Evolutionary conservation across 2,797 vertebrate species (phyloP), one percentile per base, ranked within the genome.

Genomic region (Esox lucius): DNA sequence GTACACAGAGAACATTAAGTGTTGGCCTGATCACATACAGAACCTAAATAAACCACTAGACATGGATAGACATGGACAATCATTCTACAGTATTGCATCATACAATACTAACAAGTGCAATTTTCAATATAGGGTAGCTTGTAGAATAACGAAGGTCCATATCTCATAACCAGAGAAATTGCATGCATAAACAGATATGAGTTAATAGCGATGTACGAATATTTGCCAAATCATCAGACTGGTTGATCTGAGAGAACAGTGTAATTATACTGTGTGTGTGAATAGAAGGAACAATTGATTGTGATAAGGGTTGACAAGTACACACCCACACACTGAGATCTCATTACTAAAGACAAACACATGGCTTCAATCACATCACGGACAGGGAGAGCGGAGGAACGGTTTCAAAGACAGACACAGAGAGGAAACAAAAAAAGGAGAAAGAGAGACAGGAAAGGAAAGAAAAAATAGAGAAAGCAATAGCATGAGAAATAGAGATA

Each of bases 391-490:
- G 22, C 12, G 22, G 56, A 61, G 22, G 22, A 26, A 24, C 8
- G 19, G 12, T 61, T 61, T 61, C 56, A 61, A 61, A 61, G 56
- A 61, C 22, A 59, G 53, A 59, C 53, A 59, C 22, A 33, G 64
- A 62, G 19, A 65, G 28, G 28, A 65, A 5, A 17, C 13, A 26
- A 31, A 31, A 62, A 28, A 68, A 22, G 75, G 35, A 22, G 53
- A 76, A 42, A 69, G 75, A 83, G 71, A 71, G 67, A 26, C 9
- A 26, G n/a, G 11, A 39, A 26, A 7, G 8, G 59, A 15, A 5
- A 74, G 16, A 66, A 46, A 19, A 71, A 64, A 61, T 1, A 24
- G 22, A 26, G 59, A 24, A 6, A 9, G 71, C 11, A 0, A 42
- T n/a, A 24, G 12, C 16, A 15, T 1, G 56, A 65, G 28, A 26